phyloP scores from a whole-genome alignment of 2,113 vertebrate genomes.

The Hemiscyllium ocellatum region DNA sequence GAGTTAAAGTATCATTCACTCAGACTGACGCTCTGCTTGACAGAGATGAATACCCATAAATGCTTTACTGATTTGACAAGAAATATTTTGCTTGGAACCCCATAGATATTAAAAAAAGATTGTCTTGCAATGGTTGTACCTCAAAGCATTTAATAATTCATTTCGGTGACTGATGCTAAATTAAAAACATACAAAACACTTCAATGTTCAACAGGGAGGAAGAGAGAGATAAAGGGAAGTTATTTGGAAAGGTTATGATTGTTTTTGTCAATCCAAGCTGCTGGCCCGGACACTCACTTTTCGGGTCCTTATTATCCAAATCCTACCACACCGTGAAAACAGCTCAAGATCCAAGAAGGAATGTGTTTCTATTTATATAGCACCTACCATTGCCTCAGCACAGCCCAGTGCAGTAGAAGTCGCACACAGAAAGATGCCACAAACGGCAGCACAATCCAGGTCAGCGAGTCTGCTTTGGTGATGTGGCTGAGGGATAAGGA shows the following conservation, averaged over 20 bases:
- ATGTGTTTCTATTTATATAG: neutral
- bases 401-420: neutral
- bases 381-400: neutral
- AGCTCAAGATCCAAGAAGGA: neutral
- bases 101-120: neutral
- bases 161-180: neutral
- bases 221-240: neutral
- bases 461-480: neutral
- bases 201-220: neutral
- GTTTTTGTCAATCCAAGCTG: neutral
- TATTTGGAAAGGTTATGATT: neutral
- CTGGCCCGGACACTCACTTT: neutral
- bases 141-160: constrained; percentile 25
- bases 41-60: neutral
- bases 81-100: neutral
- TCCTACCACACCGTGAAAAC: neutral
- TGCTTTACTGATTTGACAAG: neutral
- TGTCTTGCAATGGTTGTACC: neutral
- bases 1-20: neutral
- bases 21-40: neutral
- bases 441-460: neutral
- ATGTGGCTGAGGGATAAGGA: neutral
- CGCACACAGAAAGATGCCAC: neutral
- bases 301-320: neutral
- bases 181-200: neutral